These are phyloP conservation scores for Drosophila kepulauana DNA, from an alignment of 1,140 invertebrate species.

Conservation along the genomic window DNA sequence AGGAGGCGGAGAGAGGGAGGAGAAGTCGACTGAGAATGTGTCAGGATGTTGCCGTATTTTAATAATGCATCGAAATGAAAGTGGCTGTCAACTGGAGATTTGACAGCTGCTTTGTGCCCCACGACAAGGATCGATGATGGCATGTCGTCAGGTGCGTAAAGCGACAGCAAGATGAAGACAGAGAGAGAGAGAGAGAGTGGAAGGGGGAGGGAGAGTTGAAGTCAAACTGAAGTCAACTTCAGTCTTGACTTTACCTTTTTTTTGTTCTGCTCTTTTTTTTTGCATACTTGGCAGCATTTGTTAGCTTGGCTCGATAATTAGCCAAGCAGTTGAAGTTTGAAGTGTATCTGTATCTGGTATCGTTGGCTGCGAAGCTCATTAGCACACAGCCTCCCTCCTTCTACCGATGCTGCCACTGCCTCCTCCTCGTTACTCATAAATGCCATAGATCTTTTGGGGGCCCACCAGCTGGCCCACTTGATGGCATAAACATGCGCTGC, in stretches of 20 bases:
- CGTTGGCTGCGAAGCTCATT: slow-evolving; percentile 57
- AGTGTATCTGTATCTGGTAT: slow-evolving; percentile 16
- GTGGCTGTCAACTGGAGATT: slow-evolving; percentile 79
- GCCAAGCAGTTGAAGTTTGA: slow-evolving; percentile 5
- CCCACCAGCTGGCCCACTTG: slow-evolving; percentile 75
- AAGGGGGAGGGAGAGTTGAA: no score
- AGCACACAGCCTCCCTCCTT: slow-evolving; percentile 53
- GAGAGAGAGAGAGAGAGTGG: neutral
- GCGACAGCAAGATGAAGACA: neutral
- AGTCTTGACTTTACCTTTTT: neutral
- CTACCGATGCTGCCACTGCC: neutral
- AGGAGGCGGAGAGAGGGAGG: neutral
- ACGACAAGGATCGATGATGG: slow-evolving; percentile 79
- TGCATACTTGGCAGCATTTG: slow-evolving; percentile 13
- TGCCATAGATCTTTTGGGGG: slow-evolving; percentile 73
- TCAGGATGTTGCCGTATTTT: slow-evolving; percentile 80
- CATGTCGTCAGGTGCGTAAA: slow-evolving; percentile 39
- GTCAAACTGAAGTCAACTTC: slow-evolving; percentile 9
- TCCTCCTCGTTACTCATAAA: slow-evolving; percentile 69
- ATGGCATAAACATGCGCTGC: slow-evolving; percentile 76
- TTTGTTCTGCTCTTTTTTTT: neutral
- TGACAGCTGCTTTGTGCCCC: slow-evolving; percentile 63
- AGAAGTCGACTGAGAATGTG: slow-evolving; percentile 47
- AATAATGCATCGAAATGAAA: slow-evolving; percentile 83
- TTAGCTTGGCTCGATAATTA: slow-evolving; percentile 29